Percentiles rank a stretch among this genome's conserved stretches.
These are phyloP conservation scores for Streblospio benedicti DNA, from an alignment of 1,140 invertebrate genomes.

Conservation along the genomic window DNA sequence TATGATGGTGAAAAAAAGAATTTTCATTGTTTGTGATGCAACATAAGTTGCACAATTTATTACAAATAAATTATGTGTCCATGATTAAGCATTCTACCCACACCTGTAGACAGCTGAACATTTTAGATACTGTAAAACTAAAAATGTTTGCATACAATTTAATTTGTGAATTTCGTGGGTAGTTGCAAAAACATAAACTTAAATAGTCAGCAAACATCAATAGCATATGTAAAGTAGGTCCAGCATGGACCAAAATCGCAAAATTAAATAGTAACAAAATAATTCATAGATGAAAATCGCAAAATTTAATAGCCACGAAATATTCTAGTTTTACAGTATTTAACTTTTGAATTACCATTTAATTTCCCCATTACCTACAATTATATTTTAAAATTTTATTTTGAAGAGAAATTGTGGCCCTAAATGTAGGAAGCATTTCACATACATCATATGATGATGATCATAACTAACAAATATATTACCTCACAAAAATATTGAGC, in stretches of 20 bases:
- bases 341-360: no score
- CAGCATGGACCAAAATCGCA: no score
- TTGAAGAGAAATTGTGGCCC: neutral
- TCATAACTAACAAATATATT: neutral
- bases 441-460: neutral
- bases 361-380: neutral
- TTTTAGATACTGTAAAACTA: no score
- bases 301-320: no score
- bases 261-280: no score
- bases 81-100: neutral
- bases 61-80: neutral
- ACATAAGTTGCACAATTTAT: neutral
- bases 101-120: neutral
- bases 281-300: no score
- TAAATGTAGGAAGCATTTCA: neutral
- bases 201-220: no score
- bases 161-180: neutral
- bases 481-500: neutral
- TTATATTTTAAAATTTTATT: neutral
- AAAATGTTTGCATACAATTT: neutral
- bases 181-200: no score
- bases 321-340: no score
- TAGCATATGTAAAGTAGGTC: no score
- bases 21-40: neutral
- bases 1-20: neutral